Evolutionary conservation across 35 echinoderm and acorn worm genomes (phyloP), one percentile per base, ranked within the genome.

Genomic region (Chiridota heheva): DNA sequence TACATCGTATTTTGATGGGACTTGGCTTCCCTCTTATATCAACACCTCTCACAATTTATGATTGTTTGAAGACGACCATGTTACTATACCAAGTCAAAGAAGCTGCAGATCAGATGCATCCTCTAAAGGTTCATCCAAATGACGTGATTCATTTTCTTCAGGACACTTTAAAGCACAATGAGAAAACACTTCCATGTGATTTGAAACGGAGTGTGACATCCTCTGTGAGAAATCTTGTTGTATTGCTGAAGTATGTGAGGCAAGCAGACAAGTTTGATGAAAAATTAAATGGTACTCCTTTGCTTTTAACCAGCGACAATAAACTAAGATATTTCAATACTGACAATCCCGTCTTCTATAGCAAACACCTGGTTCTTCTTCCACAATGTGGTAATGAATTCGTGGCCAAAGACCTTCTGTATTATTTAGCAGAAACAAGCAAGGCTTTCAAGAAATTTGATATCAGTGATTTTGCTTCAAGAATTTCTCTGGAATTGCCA

Each of bases 221-320:
- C n/a, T n/a, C n/a, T n/a, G n/a, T n/a, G n/a, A n/a, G n/a, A n/a
- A n/a, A n/a, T n/a, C n/a, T n/a, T n/a, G n/a, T n/a, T n/a, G n/a
- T n/a, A n/a, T n/a, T n/a, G n/a, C n/a, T n/a, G n/a, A n/a, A n/a
- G n/a, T n/a, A n/a, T n/a, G n/a, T n/a, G n/a, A n/a, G n/a, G n/a
- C n/a, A n/a, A n/a, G n/a, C n/a, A 27, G 6, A 30, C 16, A 7
- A 62, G 3, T 41, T 79, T 3, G 20, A 82, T 22, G 42, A 79
- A 3, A 40, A 33, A 27, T 66, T 89, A 57, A 37, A 57, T 45
- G 86, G 86, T 47, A 28, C 73, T 35, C 86, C 86, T 18, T 34
- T 89, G 38, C 78, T 89, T 24, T 42, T 89, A 1, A 89, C 86
- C 17, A 63, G 75, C 44, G 86, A 89, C 61, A 22, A 24, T 10